A percentile compares a stretch with the other conserved stretches of the same genome.
Conservation (phyloP, 2,797 vertebrate genomes). For the Pelobates cultripes region DNA sequence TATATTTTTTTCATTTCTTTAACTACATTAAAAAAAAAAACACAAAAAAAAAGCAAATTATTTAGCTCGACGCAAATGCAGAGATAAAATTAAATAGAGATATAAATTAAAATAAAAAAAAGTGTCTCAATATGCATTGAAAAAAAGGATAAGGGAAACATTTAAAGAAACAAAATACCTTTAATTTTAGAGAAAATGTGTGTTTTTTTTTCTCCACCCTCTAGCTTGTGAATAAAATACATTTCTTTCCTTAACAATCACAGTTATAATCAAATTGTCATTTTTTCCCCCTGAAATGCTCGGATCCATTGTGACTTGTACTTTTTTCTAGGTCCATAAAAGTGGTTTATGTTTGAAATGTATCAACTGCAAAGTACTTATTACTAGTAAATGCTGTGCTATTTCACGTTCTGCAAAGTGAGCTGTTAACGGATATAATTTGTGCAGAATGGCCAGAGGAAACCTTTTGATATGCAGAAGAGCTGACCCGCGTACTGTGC, state of each 20-base stretch:
- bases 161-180: constrained; percentile 74
- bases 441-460: constrained; percentile 97
- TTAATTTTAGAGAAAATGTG: constrained; percentile 85
- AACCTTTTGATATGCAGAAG: constrained; percentile 99
- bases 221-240: constrained; percentile 87
- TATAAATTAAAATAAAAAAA: constrained; percentile 75
- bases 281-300: constrained; percentile 53
- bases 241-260: constrained; percentile 83
- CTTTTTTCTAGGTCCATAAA: constrained; percentile 83
- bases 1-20: constrained; percentile 88
- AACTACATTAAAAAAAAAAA: constrained; percentile 74
- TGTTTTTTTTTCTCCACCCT: constrained; percentile 74
- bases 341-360: constrained; percentile 93
- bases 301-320: constrained; percentile 86
- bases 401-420: constrained; percentile 97
- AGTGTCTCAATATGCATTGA: constrained; percentile 86
- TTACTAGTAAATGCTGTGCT: constrained; percentile 94
- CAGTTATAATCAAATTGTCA: constrained; percentile 73
- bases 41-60: constrained; percentile 77
- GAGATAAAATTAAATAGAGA: constrained; percentile 67
- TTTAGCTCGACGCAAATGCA: constrained; percentile 80
- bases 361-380: constrained; percentile 94
- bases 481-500: constrained; percentile 97
- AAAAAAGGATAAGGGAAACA: constrained; percentile 76
- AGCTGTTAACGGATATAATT: constrained; percentile 99